These are phyloP conservation scores for Cordylochernes scorpioides DNA, from an alignment of 2,888 invertebrate species.

Conservation along the genomic window DNA sequence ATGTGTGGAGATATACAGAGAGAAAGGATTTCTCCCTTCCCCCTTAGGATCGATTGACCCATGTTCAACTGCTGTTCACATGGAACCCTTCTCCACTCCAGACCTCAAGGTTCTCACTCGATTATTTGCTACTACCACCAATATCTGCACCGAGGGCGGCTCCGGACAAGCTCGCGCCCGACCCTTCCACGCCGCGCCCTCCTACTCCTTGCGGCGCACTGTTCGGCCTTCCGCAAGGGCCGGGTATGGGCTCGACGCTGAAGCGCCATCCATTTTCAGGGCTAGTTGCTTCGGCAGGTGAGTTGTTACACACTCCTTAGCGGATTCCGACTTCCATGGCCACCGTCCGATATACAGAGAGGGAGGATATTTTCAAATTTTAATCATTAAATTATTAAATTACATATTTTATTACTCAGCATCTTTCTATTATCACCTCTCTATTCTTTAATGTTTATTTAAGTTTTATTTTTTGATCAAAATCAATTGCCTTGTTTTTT, in stretches of 20 bases:
- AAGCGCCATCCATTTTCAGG: conserved; percentile 38
- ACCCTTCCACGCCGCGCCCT: conserved; percentile 33
- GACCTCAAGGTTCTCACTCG: conserved; percentile 31
- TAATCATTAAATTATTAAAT: too few relatives aligned
- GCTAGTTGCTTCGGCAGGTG: conserved; percentile 36
- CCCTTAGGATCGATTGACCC: conserved; percentile 22
- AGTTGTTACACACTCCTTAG: conserved; percentile 34
- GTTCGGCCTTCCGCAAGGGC: conserved; percentile 19
- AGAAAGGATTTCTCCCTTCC: conserved; percentile 18
- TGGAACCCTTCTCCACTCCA: conserved; percentile 30
- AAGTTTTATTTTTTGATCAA: too few relatives aligned
- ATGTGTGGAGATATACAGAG: too few relatives aligned
- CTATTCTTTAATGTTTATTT: too few relatives aligned
- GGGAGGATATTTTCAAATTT: too few relatives aligned
- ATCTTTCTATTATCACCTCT: too few relatives aligned
- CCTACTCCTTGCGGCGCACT: conserved; percentile 34
- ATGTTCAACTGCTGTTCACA: conserved; percentile 29
- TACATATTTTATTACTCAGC: too few relatives aligned
- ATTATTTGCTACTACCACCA: conserved; percentile 44
- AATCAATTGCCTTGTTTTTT: too few relatives aligned
- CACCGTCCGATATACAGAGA: too few relatives aligned
- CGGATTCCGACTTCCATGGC: conserved; percentile 46
- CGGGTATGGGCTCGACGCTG: conserved; percentile 30
- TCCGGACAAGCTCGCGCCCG: conserved; percentile 29
- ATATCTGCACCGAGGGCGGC: conserved; percentile 29